A percentile compares a stretch with the other conserved stretches of the same genome.
Evolutionary conservation across 2,888 invertebrate species (phyloP).

Genomic region (Sinelater perroti): DNA sequence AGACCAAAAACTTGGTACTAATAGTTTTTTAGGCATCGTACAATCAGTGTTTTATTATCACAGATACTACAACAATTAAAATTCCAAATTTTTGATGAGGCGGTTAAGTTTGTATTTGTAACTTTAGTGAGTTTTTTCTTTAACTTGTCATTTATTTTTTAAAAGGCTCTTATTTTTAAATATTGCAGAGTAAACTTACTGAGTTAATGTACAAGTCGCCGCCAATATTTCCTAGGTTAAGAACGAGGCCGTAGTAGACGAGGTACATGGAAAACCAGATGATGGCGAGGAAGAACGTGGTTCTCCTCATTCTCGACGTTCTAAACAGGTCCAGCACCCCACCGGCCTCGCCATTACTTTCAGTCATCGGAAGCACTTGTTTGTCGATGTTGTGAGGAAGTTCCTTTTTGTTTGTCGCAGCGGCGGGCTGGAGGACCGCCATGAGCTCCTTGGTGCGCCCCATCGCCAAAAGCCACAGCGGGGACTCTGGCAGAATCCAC

Average conservation of each 20-base stretch:
- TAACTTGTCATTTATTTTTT: too few species aligned
- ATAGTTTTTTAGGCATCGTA: too few species aligned
- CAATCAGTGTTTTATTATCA: too few species aligned
- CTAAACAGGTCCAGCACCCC: constrained; percentile 73
- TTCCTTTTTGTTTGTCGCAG: constrained; percentile 70
- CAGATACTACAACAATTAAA: too few species aligned
- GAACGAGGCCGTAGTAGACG: constrained; percentile 78
- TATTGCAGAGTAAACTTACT: too few species aligned
- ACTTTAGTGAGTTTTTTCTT: too few species aligned
- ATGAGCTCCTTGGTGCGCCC: constrained; percentile 76
- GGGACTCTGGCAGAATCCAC: constrained; percentile 82
- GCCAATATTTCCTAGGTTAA: constrained; percentile 78
- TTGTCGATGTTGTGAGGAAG: constrained; percentile 76
- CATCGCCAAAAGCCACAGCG: constrained; percentile 78
- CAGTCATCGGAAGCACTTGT: constrained; percentile 64
- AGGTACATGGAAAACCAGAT: constrained; percentile 83
- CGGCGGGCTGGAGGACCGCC: constrained; percentile 70
- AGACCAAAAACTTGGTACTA: too few species aligned
- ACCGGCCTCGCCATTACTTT: constrained; percentile 59
- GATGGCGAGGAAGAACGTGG: constrained; percentile 74
- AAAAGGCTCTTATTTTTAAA: too few species aligned
- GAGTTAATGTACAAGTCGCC: constrained; percentile 79
- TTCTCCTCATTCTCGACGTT: constrained; percentile 70
- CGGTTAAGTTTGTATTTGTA: too few species aligned
- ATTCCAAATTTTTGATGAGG: too few species aligned